Evolutionary conservation across 2,888 invertebrate genomes (phyloP).

Genomic region (Caenorhabditis angaria): DNA sequence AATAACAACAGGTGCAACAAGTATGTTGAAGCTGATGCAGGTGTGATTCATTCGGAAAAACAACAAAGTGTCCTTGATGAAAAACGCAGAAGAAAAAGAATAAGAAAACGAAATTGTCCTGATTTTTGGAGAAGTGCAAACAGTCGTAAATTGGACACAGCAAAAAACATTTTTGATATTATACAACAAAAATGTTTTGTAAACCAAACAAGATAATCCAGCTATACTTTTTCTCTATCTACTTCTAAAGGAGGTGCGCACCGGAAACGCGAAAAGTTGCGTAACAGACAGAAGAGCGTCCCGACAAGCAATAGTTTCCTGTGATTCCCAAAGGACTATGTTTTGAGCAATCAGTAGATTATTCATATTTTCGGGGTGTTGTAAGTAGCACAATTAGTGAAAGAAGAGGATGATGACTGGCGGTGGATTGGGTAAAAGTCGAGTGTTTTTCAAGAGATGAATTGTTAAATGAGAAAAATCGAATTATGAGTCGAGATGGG

Average conservation of each 20-base stretch:
- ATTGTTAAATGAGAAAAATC: background rate
- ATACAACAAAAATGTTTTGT: constrained; percentile 15
- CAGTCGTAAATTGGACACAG: constrained; percentile 2
- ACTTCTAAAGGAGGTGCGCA: constrained; percentile 6
- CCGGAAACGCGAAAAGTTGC: background rate
- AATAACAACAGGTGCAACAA: constrained; percentile 2
- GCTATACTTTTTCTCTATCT: constrained; percentile 32
- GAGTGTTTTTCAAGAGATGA: constrained; percentile 4
- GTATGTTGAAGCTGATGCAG: constrained; percentile 1
- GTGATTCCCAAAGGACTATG: constrained; percentile 1
- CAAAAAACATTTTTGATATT: background rate
- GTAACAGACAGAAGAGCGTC: background rate
- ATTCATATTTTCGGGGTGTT: background rate
- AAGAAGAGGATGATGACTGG: background rate
- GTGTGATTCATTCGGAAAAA: background rate
- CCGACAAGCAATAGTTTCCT: background rate
- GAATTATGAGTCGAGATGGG: background rate
- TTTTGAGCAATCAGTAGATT: background rate
- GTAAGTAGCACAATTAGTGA: background rate
- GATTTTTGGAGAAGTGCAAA: constrained; percentile 14
- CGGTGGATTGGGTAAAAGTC: background rate
- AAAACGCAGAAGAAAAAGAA: too few species aligned
- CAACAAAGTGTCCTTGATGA: background rate
- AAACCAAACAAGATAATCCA: constrained; percentile 7
- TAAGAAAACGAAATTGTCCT: constrained; percentile 22